Evolutionary conservation across 2,797 vertebrate genomes (phyloP), one percentile per base, ranked within the genome.

Genomic region (Thripadectes ignobilis): DNA sequence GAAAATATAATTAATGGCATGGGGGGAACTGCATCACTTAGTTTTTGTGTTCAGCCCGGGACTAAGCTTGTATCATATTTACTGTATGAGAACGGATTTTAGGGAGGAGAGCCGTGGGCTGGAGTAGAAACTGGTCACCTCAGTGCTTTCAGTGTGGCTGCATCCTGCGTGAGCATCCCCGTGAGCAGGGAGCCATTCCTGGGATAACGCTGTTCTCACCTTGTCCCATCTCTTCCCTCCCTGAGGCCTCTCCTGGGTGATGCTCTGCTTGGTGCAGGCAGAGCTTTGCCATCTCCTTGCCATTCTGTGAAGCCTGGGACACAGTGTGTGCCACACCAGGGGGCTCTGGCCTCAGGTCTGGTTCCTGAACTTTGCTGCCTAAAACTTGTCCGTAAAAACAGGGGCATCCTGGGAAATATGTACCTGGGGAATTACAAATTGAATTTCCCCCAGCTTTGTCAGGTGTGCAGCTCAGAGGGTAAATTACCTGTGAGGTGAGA

Each of bases 151-250:
- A 1, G 57, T 2, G 27, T 49, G 61, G 29, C 48, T 27, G 3
- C 26, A n/a, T 79, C 41, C 54, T 68, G 41, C n/a, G 3, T 1
- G 11, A 72, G 19, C 36, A 19, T 21, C n/a, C 7, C 13, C 1
- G 2, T 21, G 54, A 68, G 49, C 39, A 59, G 49, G 58, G 59
- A 73, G 17, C 1, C 1, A 0, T 41, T 61, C 41, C 38, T 36
- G 49, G 20, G 38, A 21, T 68, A 46, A 36, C 0, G 0, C 41
- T 14, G 3, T 18, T 54, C 39, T 54, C 5, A 0, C 39, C 41
- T 39, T 5, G 0, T 29, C 49, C 55, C n/a, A 24, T 32, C 48
- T 41, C 38, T 11, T 24, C 43, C 18, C 29, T 68, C n/a, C n/a
- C 54, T 5, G 4, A 7, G 19, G 10, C 30, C 49, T 51, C 45